Evolutionary conservation across 2,113 vertebrate species (phyloP).

Genomic region (Benitochromis conjunctus): DNA sequence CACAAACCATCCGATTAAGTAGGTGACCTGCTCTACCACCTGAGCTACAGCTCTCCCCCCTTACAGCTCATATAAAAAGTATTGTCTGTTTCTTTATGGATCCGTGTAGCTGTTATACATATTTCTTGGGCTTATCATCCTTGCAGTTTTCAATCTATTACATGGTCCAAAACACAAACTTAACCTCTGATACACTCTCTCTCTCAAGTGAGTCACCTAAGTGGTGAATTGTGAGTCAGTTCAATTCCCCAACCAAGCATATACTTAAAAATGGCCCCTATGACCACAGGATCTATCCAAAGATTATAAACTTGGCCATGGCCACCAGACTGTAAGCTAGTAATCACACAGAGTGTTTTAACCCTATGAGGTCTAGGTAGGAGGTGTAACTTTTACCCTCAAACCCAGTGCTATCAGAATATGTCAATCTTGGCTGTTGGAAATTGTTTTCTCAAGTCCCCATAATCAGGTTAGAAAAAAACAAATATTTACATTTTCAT

Average conservation of each 20-base stretch:
- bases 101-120: not conserved
- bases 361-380: not conserved
- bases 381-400: not conserved
- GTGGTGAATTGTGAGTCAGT: not conserved
- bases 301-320: not conserved
- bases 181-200: not conserved
- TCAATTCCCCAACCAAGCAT: not conserved
- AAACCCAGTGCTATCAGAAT: not conserved
- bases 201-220: not conserved
- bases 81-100: not conserved
- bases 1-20: not conserved
- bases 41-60: not conserved
- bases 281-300: not conserved
- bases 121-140: not conserved
- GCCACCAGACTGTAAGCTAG: not conserved
- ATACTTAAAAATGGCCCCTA: not conserved
- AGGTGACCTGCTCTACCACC: not conserved
- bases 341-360: not conserved
- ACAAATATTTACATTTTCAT: not conserved
- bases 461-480: not conserved
- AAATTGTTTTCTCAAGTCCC: not conserved
- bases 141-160: not conserved
- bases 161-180: not conserved
- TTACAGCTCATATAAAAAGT: not conserved
- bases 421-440: not conserved